Evolutionary conservation across 1,140 invertebrate species (phyloP).

Genomic region (Chymomyza costata): DNA sequence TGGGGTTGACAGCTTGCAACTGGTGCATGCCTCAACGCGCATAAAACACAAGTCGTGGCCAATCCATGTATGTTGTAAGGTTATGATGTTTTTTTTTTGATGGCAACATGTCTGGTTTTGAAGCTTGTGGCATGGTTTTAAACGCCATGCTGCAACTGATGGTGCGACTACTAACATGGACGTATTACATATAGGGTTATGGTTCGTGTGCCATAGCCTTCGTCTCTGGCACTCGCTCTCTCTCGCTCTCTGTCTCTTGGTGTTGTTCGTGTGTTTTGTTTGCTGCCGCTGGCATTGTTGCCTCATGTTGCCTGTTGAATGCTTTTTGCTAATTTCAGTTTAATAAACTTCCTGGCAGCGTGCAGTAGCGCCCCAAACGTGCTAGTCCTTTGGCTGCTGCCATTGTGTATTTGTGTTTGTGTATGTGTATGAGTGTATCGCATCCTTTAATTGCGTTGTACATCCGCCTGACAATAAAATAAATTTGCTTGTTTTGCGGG

Average conservation of each 20-base stretch:
- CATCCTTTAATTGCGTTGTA: neutral
- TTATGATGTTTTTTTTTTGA: too few species aligned
- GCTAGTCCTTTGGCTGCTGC: slow-evolving; percentile 5
- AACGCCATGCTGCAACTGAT: neutral
- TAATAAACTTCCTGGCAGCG: slow-evolving; percentile 64
- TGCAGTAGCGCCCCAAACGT: slow-evolving; percentile 49
- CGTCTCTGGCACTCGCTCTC: neutral
- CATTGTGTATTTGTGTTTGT: slow-evolving; percentile 14
- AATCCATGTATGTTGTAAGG: too few species aligned
- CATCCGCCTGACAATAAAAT: neutral
- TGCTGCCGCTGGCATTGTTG: neutral
- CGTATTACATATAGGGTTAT: neutral
- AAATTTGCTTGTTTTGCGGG: neutral
- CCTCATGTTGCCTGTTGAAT: slow-evolving; percentile 53
- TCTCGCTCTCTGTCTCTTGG: slow-evolving; percentile 1
- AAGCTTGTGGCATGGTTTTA: too few species aligned
- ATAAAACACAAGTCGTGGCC: too few species aligned
- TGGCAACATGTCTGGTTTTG: too few species aligned
- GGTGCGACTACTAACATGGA: neutral
- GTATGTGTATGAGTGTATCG: slow-evolving; percentile 7
- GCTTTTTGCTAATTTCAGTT: slow-evolving; percentile 48
- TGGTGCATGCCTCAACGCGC: neutral
- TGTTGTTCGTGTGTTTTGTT: neutral
- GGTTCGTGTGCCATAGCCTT: neutral
- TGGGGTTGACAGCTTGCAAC: slow-evolving; percentile 29